These are phyloP conservation scores for Hippopotamus amphibius DNA, from an alignment of 2,113 vertebrate genomes.

Conservation along the genomic window DNA sequence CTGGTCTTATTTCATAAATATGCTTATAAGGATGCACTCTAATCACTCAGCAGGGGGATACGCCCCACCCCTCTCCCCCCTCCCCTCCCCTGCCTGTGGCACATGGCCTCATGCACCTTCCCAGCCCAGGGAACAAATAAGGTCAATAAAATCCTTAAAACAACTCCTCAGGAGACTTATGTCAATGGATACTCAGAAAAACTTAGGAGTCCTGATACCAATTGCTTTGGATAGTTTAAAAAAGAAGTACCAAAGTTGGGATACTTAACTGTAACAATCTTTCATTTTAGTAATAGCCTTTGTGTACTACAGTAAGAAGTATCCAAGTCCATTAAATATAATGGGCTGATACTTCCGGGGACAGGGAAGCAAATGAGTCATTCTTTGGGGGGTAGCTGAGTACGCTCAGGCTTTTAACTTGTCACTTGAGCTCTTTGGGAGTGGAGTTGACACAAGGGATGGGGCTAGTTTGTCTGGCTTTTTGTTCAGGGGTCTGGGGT, in stretches of 20 bases:
- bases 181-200: background rate
- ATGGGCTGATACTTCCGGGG: conserved; percentile 57
- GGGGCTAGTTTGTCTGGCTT: background rate
- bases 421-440: conserved; percentile 57
- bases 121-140: conserved; percentile 53
- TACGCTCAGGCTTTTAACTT: background rate
- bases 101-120: conserved; percentile 63
- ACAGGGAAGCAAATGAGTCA: background rate
- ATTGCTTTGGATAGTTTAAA: background rate
- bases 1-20: conserved; percentile 82
- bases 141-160: background rate
- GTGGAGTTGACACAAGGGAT: fast-evolving
- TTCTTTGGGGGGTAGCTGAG: background rate
- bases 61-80: conserved; percentile 17
- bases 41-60: conserved; percentile 60
- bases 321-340: conserved; percentile 53
- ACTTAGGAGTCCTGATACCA: background rate
- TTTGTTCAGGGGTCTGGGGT: background rate
- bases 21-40: conserved; percentile 70
- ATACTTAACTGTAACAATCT: conserved; percentile 5
- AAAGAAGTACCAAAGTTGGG: background rate
- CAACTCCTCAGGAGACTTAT: background rate
- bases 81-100: conserved; percentile 50
- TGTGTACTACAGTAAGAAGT: conserved; percentile 23
- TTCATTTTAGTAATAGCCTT: conserved; percentile 66